Evolutionary conservation across 2,113 vertebrate species (phyloP), one percentile per base, ranked within the genome.

Genomic region (Pachycephala philippinensis): DNA sequence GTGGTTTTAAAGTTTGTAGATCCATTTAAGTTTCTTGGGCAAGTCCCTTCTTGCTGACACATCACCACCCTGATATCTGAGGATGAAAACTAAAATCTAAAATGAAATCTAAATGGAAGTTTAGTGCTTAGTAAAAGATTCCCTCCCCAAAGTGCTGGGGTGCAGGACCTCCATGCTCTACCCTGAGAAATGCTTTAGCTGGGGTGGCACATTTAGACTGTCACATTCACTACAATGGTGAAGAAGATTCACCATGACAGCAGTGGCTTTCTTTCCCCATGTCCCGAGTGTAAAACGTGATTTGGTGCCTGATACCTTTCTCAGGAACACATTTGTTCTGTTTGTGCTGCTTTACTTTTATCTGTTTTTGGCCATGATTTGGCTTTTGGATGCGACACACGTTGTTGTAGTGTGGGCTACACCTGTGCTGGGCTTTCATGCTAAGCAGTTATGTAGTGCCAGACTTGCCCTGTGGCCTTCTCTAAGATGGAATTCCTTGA

Each of bases 301-400:
- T 4, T 13, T 68, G 31, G 22, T n/a, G 44, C 27, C n/a, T 35
- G 71, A 28, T 14, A 14, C 2, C 15, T 4, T 42, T 52, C 47
- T 45, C 26, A 56, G 28, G 37, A 56, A 61, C 61, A n/a, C 15
- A 7, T 30, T 44, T 37, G 7, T 27, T 33, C 33, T 52, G 19
- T 45, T 84, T 45, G 42, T 59, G 44, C 59, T 59, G 57, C 42
- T 44, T 85, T 50, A 10, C 7, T 65, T 60, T 42, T 39, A 35
- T 14, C 57, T 39, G 7, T 77, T 85, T 35, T 12, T 0, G 7
- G 39, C 39, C 0, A 1, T 4, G 23, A 8, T 66, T 81, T 1
- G 7, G 14, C 3, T 7, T 45, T 65, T 20, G 2, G 22, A 12
- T 24, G 20, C 1, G 50, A 23, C 33, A 8, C 11, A 10, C 2